A percentile compares a stretch with the other conserved stretches of the same genome.
Conservation (phyloP, 2,113 vertebrate species). For the Falco punctatus region DNA sequence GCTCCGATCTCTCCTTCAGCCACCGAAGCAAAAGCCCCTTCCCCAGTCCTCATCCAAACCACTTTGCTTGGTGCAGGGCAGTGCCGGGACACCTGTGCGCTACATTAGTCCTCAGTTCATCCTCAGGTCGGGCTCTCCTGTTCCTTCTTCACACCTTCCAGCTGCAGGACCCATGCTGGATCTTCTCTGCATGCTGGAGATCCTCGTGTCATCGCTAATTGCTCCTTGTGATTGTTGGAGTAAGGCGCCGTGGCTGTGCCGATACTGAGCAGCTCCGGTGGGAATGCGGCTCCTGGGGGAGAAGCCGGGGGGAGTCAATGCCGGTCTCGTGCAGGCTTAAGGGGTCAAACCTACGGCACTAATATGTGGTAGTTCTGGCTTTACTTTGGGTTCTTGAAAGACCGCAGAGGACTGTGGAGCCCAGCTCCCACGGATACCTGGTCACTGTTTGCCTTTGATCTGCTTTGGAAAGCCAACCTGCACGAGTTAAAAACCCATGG, state of each 20-base stretch:
- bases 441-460: neutral
- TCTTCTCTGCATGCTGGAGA: neutral
- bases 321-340: neutral
- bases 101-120: neutral
- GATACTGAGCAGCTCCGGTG: neutral
- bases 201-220: neutral
- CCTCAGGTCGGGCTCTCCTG: neutral
- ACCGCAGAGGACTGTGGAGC: neutral
- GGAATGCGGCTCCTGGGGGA: neutral
- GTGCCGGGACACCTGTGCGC: neutral
- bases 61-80: neutral
- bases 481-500: fast-evolving
- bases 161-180: neutral
- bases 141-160: neutral
- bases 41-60: neutral
- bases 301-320: neutral
- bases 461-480: neutral
- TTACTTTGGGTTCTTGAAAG: neutral
- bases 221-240: neutral
- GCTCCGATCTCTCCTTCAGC: neutral
- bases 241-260: neutral
- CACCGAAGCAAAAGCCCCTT: neutral
- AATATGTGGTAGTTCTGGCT: neutral
- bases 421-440: neutral
- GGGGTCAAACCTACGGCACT: neutral